Base-by-base conservation (phyloP, 2,888 invertebrate species). In the Caenorhabditis sp. region DNA sequence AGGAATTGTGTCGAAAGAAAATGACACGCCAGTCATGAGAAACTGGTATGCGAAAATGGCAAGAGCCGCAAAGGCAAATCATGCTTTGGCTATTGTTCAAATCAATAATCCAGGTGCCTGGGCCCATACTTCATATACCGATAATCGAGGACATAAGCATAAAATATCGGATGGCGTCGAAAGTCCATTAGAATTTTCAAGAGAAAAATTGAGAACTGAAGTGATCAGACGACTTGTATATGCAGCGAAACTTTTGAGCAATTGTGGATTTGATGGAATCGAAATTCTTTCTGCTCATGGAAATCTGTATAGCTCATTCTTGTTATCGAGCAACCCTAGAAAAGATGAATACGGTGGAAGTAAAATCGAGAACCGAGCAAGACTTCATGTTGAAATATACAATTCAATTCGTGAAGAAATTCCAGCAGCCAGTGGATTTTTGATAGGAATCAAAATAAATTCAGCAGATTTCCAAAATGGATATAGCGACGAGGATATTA, bases 191-290 rank as follows among this genome's bases (percentile, higher is more conserved):
- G 68, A 78, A 14, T 58, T 78, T 36, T 62, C 80, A 12, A 56
- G 31, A 20, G 70, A 67, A 17, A 76, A 80, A 14, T 63, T 82
- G 36, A 43, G 70, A 36, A 73, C 70, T 0, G 72, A 82, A 53
- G 60, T 82, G 1, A 82, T 82, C 36, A 78, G 82, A 31, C 62
- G 78, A 31, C 75, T 78, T 20, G 82, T 77, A 12, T 83, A 73
- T 59, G 71, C 71, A 25, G 67, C 71, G 12, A 63, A 67, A 26
- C 49, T 71, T 12, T 53, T 71, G 20, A 67, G 63, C 2, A 67
- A 67, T 49, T 71, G 71, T 21, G 71, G 71, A 4, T 72, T 68
- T 23, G 72, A 72, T 49, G 72, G 76, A 21, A 70, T 76, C 36
- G 63, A 76, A 31, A 49, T 76, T 5, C 61, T 63, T 58, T 58